These are phyloP conservation scores for Allacma fusca DNA, from an alignment of 2,888 invertebrate genomes.

Conservation along the genomic window DNA sequence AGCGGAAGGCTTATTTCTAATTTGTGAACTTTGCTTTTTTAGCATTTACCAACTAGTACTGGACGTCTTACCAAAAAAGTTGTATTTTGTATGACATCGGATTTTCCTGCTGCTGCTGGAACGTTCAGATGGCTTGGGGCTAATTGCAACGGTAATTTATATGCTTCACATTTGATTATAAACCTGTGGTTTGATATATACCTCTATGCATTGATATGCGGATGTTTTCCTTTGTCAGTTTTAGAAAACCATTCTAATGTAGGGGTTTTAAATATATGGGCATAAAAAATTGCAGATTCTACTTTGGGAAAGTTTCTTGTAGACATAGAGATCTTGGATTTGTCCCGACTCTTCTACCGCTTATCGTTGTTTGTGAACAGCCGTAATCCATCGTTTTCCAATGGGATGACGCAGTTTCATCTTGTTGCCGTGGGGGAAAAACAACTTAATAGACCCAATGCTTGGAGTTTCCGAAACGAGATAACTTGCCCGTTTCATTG, in stretches of 20 bases:
- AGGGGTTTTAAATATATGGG: no score
- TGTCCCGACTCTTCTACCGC: background rate
- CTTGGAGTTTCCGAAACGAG: background rate
- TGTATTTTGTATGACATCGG: background rate
- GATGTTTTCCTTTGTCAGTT: no score
- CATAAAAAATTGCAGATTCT: background rate
- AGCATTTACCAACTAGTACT: background rate
- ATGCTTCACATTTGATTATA: background rate
- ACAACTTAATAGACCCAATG: background rate
- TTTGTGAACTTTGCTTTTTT: no score
- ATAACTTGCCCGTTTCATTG: conserved; percentile 2
- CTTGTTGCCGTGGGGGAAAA: background rate
- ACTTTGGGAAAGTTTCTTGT: background rate
- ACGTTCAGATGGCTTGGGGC: background rate
- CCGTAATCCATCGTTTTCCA: background rate
- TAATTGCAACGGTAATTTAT: background rate
- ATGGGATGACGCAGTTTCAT: background rate
- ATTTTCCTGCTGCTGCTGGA: background rate
- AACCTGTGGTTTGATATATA: no score
- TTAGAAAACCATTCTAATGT: no score
- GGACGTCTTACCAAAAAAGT: background rate
- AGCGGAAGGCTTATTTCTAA: no score
- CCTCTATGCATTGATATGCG: no score
- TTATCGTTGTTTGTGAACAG: background rate
- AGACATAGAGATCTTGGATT: background rate